phyloP scores from a whole-genome alignment of 2,888 invertebrate genomes.

The Protonemura montana region DNA sequence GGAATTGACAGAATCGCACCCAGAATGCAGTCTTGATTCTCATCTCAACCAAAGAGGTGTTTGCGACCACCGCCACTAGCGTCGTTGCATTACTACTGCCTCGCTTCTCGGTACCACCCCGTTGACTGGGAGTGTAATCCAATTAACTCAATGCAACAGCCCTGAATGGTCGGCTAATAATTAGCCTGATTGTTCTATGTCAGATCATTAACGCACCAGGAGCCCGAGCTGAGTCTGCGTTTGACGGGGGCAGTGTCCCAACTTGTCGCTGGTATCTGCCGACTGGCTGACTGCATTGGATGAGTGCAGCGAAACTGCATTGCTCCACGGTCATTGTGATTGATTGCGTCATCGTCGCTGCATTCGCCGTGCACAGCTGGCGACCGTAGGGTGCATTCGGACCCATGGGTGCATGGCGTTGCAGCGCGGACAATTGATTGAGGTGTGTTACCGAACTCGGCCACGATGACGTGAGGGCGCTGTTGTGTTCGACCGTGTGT shows the following conservation, averaged over 20 bases:
- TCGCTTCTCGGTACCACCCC: too few relatives aligned
- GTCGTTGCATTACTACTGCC: too few relatives aligned
- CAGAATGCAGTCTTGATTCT: too few relatives aligned
- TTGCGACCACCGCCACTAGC: too few relatives aligned
- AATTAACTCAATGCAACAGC: too few relatives aligned
- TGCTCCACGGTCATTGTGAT: neutral
- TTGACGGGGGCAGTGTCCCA: neutral
- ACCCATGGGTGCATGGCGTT: neutral
- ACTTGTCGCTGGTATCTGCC: neutral
- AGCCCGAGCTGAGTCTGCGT: neutral
- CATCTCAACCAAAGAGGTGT: too few relatives aligned
- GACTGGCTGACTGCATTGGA: neutral
- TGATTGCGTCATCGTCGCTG: neutral
- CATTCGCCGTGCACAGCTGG: neutral
- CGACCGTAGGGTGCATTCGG: neutral
- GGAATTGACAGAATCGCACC: too few relatives aligned
- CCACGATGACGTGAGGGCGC: too few relatives aligned
- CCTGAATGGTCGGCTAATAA: too few relatives aligned
- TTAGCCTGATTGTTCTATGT: neutral
- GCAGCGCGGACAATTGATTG: neutral
- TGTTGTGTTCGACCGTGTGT: too few relatives aligned
- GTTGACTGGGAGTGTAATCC: too few relatives aligned
- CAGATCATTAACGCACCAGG: neutral
- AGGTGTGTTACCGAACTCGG: too few relatives aligned
- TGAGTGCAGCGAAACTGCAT: neutral